Evolutionary conservation across 2,113 vertebrate species (phyloP).

Genomic region (Motacilla tschutschensis): DNA sequence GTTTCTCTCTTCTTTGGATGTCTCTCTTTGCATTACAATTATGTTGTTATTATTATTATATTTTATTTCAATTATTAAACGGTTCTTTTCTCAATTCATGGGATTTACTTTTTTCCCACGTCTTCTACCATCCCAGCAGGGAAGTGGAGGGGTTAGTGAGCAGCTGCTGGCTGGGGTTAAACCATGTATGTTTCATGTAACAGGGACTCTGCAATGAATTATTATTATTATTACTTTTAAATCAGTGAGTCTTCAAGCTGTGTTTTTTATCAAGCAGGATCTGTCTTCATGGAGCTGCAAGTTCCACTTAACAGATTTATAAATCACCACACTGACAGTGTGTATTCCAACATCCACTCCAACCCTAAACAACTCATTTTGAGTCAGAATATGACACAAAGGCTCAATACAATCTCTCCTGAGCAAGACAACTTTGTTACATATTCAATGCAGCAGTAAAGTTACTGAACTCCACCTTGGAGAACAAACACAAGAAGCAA

Average conservation of each 20-base stretch:
- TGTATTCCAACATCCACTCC: neutral
- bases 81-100: neutral
- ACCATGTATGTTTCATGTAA: neutral
- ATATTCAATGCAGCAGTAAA: neutral
- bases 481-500: slow-evolving; percentile 8
- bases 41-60: neutral
- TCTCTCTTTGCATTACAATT: neutral
- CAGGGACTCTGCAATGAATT: neutral
- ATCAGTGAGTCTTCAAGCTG: neutral
- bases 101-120: neutral
- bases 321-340: neutral
- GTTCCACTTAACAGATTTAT: neutral
- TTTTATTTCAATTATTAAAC: neutral
- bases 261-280: neutral
- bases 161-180: neutral
- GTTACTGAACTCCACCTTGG: neutral
- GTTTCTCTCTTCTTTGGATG: neutral
- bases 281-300: neutral
- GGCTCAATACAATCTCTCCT: neutral
- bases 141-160: neutral
- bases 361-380: neutral
- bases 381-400: neutral
- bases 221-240: neutral
- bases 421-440: neutral
- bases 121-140: neutral